Evolutionary conservation across 2,888 invertebrate species (phyloP).

Genomic region (Cosmopolites sordidus): DNA sequence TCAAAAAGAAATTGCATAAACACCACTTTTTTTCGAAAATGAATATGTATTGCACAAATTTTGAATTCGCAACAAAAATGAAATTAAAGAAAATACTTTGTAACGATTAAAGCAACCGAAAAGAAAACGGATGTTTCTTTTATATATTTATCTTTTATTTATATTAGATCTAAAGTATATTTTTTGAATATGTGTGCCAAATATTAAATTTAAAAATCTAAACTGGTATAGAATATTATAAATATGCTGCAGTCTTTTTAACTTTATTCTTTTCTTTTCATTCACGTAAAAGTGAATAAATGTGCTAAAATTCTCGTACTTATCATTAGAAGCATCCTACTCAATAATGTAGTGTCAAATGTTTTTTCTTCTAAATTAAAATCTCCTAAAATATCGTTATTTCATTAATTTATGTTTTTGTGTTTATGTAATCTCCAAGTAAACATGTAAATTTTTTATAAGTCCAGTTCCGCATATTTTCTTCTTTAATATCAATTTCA

Average conservation of each 20-base stretch:
- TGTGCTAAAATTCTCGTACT: slow-evolving; percentile 24
- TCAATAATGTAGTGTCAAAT: slow-evolving; percentile 16
- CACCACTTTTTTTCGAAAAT: slow-evolving; percentile 11
- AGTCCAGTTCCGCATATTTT: not conserved
- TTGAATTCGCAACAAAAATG: too few relatives aligned
- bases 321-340: slow-evolving; percentile 24
- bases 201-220: slow-evolving; percentile 20
- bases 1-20: slow-evolving; percentile 38
- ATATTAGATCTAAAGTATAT: not conserved
- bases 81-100: too few relatives aligned
- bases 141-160: not conserved
- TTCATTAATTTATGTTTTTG: slow-evolving; percentile 15
- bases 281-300: slow-evolving; percentile 21
- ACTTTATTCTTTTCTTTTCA: slow-evolving; percentile 19
- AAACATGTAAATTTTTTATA: not conserved
- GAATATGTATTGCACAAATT: too few relatives aligned
- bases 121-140: too few relatives aligned
- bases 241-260: slow-evolving; percentile 27
- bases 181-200: slow-evolving; percentile 22
- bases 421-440: slow-evolving; percentile 37
- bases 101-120: too few relatives aligned
- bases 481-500: slow-evolving; percentile 15
- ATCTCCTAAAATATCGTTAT: slow-evolving; percentile 12
- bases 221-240: slow-evolving; percentile 23
- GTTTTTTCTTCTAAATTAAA: slow-evolving; percentile 11